Base-by-base conservation (phyloP, 2,113 vertebrate genomes). In the Labeo rohita region DNA sequence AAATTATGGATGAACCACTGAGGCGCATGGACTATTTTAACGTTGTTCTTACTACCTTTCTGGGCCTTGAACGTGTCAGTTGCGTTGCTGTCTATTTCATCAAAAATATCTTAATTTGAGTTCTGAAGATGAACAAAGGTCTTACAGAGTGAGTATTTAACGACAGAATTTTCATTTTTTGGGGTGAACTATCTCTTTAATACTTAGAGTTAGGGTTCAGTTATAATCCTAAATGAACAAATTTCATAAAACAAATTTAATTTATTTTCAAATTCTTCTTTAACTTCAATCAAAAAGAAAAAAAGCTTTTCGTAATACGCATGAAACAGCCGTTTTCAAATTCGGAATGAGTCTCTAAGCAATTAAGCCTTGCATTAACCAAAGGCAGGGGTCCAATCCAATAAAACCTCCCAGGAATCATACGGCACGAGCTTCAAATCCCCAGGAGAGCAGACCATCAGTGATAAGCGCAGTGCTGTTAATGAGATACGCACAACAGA, bases 381-480 rank as follows among this genome's bases (percentile, higher is more conserved):
- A 82, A 70, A 52, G 70, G 63, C 63, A 70, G 15, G 63, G 63
- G 65, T 70, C 80, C 63, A 66, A 50, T 77, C 47, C 23, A 85
- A 78, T 77, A 80, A 81, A 73, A 86, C n/a, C 43, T 54, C 85
- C 28, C 21, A 36, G 80, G 43, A 45, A 86, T 73, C 78, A 15
- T 10, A 74, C 50, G 2, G 12, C 39, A 34, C 39, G 0, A 49
- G 79, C 54, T 75, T 36, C 11, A 23, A 74, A 61, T 70, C 23
- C 79, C 68, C 85, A 43, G 56, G 78, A 82, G 78, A 73, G 78
- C 68, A 50, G 78, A 74, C 54, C 56, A 65, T 50, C 66, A 82
- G 52, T 56, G n/a, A 72, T 86, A 73, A 81, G 79, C 39, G 16
- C 50, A 75, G 68, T 39, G 15, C 85, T 74, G 54, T 86, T 86